These are phyloP conservation scores for Ornithoptera alexandrae DNA, from an alignment of 2,888 invertebrate species.

Conservation along the genomic window DNA sequence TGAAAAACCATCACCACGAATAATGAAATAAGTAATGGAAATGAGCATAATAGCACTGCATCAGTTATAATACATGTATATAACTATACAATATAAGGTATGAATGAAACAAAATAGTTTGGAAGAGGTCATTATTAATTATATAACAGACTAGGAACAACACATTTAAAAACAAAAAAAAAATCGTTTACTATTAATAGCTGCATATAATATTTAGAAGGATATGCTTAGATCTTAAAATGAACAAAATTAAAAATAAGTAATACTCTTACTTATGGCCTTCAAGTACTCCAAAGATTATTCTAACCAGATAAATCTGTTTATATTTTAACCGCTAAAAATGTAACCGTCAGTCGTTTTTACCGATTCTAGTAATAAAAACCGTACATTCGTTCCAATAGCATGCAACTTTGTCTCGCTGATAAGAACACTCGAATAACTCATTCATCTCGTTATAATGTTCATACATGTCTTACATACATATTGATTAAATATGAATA, in stretches of 20 bases:
- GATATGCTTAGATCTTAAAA: not conserved
- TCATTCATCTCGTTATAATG: not conserved
- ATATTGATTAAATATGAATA: not conserved
- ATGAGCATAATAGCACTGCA: too few species aligned
- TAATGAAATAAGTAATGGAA: too few species aligned
- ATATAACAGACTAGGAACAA: slow-evolving; percentile 22
- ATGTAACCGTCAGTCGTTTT: not conserved
- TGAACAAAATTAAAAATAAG: not conserved
- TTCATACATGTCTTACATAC: not conserved
- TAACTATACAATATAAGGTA: not conserved
- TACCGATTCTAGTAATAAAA: not conserved
- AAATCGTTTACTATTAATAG: slow-evolving; percentile 2
- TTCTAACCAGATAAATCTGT: not conserved
- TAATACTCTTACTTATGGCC: not conserved
- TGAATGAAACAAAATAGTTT: slow-evolving; percentile 3
- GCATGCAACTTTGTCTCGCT: not conserved
- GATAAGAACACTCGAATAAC: slow-evolving; percentile 1
- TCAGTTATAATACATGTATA: too few species aligned
- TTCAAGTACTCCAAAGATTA: not conserved
- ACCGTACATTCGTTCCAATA: not conserved
- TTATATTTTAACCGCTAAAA: not conserved
- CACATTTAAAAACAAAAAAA: slow-evolving; percentile 15
- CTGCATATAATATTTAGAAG: slow-evolving; percentile 4
- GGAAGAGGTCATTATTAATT: not conserved
- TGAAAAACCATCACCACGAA: too few species aligned